A percentile compares a stretch with the other conserved stretches of the same genome.
Evolutionary conservation across 2,797 vertebrate genomes (phyloP).

Genomic region (Eremophila alpestris): DNA sequence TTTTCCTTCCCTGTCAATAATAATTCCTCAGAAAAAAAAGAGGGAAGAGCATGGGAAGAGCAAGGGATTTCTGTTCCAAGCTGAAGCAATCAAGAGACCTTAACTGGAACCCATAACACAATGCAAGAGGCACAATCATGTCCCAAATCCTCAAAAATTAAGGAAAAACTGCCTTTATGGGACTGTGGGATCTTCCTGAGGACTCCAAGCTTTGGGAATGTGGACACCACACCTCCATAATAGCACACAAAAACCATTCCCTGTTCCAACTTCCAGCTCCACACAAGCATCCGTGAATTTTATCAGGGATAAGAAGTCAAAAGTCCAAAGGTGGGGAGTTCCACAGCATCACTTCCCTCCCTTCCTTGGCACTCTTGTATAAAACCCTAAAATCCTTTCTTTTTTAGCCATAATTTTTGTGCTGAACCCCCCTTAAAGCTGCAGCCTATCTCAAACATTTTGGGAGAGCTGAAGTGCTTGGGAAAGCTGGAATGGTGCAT

Average conservation of each 20-base stretch:
- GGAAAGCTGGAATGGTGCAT: background rate
- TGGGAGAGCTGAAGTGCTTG: background rate
- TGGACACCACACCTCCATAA: background rate
- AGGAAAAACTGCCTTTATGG: background rate
- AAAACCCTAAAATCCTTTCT: background rate
- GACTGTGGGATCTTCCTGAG: background rate
- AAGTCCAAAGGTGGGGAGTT: background rate
- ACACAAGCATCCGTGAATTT: background rate
- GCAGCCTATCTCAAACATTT: background rate
- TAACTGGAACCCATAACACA: fast-evolving
- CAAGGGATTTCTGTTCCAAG: background rate
- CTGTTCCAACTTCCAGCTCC: background rate
- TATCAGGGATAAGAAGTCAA: background rate
- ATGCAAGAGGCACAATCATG: background rate
- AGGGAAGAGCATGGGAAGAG: background rate
- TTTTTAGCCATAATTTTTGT: background rate
- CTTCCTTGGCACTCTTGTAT: background rate
- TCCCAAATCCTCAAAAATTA: background rate
- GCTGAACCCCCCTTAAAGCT: background rate
- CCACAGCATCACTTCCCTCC: background rate
- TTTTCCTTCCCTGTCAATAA: background rate
- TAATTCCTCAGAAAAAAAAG: background rate
- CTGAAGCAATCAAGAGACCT: background rate
- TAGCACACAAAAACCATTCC: background rate
- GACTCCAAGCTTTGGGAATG: background rate